A percentile compares a stretch with the other conserved stretches of the same genome.
phyloP scores from a whole-genome alignment of 2,797 vertebrate genomes.

The Coendou prehensilis region DNA sequence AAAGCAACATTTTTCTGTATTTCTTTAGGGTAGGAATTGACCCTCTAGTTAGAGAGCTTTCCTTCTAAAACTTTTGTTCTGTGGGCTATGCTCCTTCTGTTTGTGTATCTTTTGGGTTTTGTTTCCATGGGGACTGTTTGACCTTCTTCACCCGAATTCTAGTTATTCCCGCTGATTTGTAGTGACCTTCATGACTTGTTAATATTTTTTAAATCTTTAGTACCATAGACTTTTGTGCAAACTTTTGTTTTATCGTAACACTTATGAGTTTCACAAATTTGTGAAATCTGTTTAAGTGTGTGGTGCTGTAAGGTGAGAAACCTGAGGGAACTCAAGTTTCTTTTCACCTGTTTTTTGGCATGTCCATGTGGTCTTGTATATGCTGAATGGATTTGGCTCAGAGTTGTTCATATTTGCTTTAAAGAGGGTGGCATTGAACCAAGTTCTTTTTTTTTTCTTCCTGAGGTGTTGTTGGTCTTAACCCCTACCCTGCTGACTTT shows the following conservation, averaged over 20 bases:
- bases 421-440: conserved; percentile 72
- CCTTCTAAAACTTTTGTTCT: conserved; percentile 47
- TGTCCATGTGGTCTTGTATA: background rate
- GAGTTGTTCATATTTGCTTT: conserved; percentile 78
- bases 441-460: conserved; percentile 73
- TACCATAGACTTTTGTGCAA: conserved; percentile 14
- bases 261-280: conserved; percentile 44
- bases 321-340: conserved; percentile 6
- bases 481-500: conserved; percentile 70
- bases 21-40: conserved; percentile 66
- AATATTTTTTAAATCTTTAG: conserved; percentile 59
- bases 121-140: conserved; percentile 78
- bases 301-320: conserved; percentile 61
- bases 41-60: conserved; percentile 46
- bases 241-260: conserved; percentile 55
- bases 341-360: conserved; percentile 76
- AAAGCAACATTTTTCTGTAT: conserved; percentile 4
- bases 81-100: conserved; percentile 41
- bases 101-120: conserved; percentile 74
- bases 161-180: conserved; percentile 60
- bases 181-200: conserved; percentile 68
- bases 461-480: conserved; percentile 67
- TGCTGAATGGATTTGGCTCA: conserved; percentile 72
- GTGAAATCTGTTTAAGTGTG: conserved; percentile 33
- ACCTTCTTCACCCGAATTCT: conserved; percentile 60